Evolutionary conservation across 2,888 invertebrate species (phyloP).

Genomic region (Achlya flavicornis): DNA sequence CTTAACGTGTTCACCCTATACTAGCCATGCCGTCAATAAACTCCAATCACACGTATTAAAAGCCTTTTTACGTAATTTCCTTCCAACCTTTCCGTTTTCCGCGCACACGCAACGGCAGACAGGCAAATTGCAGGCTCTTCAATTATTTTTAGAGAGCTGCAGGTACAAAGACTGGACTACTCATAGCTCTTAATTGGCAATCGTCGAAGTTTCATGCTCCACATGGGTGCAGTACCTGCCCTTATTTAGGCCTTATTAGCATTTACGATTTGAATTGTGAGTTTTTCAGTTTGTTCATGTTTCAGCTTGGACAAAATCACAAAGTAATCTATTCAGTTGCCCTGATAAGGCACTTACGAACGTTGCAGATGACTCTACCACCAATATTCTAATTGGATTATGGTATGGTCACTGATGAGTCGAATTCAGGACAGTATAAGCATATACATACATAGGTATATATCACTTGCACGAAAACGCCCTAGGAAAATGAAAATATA

Average conservation of each 20-base stretch:
- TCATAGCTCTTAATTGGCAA: constrained; percentile 36
- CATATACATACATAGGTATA: too few relatives aligned
- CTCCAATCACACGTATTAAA: constrained; percentile 14
- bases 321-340: too few relatives aligned
- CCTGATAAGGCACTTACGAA: too few relatives aligned
- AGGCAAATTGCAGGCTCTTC: constrained; percentile 35
- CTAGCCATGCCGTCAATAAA: constrained; percentile 11
- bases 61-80: constrained; percentile 20
- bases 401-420: too few relatives aligned
- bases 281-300: neutral
- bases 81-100: constrained; percentile 22
- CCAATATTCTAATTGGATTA: too few relatives aligned
- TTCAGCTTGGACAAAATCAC: too few relatives aligned
- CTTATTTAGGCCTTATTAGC: neutral
- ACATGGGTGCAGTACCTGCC: neutral
- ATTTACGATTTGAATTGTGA: neutral
- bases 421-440: too few relatives aligned
- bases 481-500: too few relatives aligned
- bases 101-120: constrained; percentile 14
- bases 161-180: constrained; percentile 25
- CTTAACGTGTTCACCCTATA: neutral
- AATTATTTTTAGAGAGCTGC: constrained; percentile 32
- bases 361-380: too few relatives aligned
- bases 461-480: too few relatives aligned
- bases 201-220: constrained; percentile 15